These are phyloP conservation scores for Metalampra italica DNA, from an alignment of 2,888 invertebrate genomes.

Conservation along the genomic window DNA sequence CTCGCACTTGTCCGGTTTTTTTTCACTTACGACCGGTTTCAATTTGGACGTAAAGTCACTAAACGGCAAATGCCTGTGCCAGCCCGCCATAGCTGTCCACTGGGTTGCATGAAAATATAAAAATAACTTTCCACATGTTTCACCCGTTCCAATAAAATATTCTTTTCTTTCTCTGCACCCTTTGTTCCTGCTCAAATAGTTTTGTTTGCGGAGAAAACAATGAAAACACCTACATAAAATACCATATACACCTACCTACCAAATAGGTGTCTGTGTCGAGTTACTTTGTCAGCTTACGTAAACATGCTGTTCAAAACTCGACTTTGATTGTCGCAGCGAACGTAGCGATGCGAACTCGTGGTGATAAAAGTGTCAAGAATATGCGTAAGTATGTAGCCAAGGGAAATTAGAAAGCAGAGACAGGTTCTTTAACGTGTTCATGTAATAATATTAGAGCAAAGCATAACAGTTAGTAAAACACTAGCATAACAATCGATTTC, in stretches of 20 bases:
- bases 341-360: neutral
- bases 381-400: neutral
- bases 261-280: constrained; percentile 2
- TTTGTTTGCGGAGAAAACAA: constrained; percentile 54
- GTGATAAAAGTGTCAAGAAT: neutral
- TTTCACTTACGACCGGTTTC: too few species aligned
- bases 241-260: neutral
- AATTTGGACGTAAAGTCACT: too few species aligned
- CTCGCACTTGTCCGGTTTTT: too few species aligned
- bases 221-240: constrained; percentile 33
- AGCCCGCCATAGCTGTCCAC: constrained; percentile 59
- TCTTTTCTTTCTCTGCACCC: constrained; percentile 60
- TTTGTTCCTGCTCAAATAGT: constrained; percentile 60
- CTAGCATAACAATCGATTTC: too few species aligned
- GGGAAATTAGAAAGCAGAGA: constrained; percentile 1
- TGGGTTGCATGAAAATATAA: constrained; percentile 71
- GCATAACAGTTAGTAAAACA: too few species aligned
- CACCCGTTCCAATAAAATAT: constrained; percentile 68
- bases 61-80: too few species aligned
- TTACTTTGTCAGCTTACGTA: constrained; percentile 10
- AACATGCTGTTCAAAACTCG: constrained; percentile 1
- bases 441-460: too few species aligned
- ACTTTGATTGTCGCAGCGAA: constrained; percentile 5
- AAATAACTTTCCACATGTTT: constrained; percentile 68
- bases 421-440: too few species aligned